Conservation (phyloP, 1,140 invertebrate species). For the Latrodectus geometricus region DNA sequence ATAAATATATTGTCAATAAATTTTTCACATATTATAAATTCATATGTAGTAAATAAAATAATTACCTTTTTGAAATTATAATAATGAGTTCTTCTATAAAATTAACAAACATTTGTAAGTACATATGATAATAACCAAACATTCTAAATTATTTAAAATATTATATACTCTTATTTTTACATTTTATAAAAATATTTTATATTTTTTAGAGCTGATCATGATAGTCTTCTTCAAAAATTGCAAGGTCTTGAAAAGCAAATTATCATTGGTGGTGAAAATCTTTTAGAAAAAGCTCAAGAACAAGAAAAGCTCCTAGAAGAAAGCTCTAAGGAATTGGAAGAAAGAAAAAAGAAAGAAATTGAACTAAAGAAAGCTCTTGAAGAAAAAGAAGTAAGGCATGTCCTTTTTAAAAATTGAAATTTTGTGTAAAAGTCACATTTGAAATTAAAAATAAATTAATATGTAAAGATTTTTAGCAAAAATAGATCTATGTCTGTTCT, state of each 20-base stretch:
- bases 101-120: too few species aligned
- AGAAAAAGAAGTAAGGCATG: slow-evolving; percentile 76
- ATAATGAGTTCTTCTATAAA: too few species aligned
- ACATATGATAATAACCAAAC: too few species aligned
- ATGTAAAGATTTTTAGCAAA: too few species aligned
- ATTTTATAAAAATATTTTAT: neutral
- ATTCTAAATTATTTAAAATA: neutral
- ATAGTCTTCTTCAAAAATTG: slow-evolving; percentile 83
- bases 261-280: slow-evolving; percentile 96
- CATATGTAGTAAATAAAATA: too few species aligned
- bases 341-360: slow-evolving; percentile 83
- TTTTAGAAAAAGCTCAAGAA: slow-evolving; percentile 95
- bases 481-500: too few species aligned
- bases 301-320: slow-evolving; percentile 92
- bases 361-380: slow-evolving; percentile 83
- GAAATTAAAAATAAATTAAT: too few species aligned
- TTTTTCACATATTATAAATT: too few species aligned
- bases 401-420: too few species aligned
- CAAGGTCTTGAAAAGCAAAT: slow-evolving; percentile 94
- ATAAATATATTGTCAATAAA: too few species aligned
- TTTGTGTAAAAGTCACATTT: too few species aligned
- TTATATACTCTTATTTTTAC: neutral
- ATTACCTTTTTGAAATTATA: too few species aligned
- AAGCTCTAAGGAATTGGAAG: slow-evolving; percentile 89
- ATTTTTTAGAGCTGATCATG: slow-evolving; percentile 72